Percentiles rank a stretch among this genome's conserved stretches.
Conservation (phyloP, 2,888 invertebrate genomes). For the Serripes groenlandicus region DNA sequence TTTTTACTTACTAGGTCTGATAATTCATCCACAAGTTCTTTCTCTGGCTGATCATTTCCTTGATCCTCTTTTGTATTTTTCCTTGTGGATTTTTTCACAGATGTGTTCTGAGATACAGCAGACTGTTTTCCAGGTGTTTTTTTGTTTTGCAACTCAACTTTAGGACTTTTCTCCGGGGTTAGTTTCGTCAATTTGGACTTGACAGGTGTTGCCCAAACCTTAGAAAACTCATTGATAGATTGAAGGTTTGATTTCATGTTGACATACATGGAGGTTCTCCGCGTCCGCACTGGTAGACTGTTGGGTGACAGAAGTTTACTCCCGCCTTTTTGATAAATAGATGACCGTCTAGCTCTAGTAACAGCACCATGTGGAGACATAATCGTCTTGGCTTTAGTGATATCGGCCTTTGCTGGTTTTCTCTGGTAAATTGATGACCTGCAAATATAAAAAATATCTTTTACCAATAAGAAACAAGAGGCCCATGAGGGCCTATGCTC, state of each 20-base stretch:
- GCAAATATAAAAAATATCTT: constrained; percentile 33
- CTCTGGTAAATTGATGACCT: constrained; percentile 70
- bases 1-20: background rate
- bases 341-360: constrained; percentile 69
- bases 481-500: too few species aligned
- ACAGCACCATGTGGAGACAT: constrained; percentile 70
- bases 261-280: constrained; percentile 60
- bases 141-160: background rate
- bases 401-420: constrained; percentile 34
- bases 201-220: constrained; percentile 61
- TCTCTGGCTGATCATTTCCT: background rate
- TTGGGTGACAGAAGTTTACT: constrained; percentile 43
- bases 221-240: constrained; percentile 51
- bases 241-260: constrained; percentile 34
- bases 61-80: background rate
- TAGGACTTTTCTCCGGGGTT: background rate
- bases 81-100: background rate
- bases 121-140: background rate
- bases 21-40: background rate
- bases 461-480: too few species aligned
- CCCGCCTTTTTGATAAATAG: constrained; percentile 70
- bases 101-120: background rate
- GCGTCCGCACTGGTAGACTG: constrained; percentile 15
- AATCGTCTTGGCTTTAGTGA: constrained; percentile 55
- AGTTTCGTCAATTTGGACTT: constrained; percentile 3